These are phyloP conservation scores for Gymnorhina tibicen DNA, from an alignment of 2,113 vertebrate genomes.

Conservation along the genomic window DNA sequence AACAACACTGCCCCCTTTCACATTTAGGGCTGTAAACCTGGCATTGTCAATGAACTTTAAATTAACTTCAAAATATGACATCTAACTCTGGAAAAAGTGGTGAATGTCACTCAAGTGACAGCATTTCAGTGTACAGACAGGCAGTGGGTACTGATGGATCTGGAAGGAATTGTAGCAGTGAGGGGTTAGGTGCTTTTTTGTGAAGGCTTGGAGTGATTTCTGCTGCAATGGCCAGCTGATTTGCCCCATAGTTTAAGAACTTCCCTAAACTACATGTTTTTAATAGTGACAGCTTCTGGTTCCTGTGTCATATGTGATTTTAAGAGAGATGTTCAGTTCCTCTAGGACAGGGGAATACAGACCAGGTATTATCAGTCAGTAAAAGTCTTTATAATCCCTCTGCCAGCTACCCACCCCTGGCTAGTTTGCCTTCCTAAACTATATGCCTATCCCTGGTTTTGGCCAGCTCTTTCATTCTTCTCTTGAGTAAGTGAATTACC, in stretches of 20 bases:
- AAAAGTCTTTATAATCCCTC: neutral
- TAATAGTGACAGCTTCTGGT: neutral
- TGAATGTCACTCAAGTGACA: neutral
- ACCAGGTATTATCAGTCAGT: neutral
- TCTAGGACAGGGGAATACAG: neutral
- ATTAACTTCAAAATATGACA: neutral
- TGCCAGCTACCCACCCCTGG: neutral
- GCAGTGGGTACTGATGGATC: neutral
- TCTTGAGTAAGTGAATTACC: neutral
- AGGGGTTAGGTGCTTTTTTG: neutral
- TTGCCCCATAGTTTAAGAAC: neutral
- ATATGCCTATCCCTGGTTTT: neutral
- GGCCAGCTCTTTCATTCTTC: neutral
- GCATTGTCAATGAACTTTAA: neutral
- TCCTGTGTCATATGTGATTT: neutral
- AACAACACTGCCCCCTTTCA: slow-evolving; percentile 4
- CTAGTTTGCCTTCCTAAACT: neutral
- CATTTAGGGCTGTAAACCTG: neutral
- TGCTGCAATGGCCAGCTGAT: neutral
- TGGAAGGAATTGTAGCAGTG: neutral
- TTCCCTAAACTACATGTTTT: neutral
- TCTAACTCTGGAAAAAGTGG: neutral
- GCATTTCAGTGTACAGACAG: rapidly evolving
- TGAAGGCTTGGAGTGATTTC: neutral
- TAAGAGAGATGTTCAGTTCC: neutral